Evolutionary conservation across 2,797 vertebrate genomes (phyloP).

Genomic region (Acanthornis magna): DNA sequence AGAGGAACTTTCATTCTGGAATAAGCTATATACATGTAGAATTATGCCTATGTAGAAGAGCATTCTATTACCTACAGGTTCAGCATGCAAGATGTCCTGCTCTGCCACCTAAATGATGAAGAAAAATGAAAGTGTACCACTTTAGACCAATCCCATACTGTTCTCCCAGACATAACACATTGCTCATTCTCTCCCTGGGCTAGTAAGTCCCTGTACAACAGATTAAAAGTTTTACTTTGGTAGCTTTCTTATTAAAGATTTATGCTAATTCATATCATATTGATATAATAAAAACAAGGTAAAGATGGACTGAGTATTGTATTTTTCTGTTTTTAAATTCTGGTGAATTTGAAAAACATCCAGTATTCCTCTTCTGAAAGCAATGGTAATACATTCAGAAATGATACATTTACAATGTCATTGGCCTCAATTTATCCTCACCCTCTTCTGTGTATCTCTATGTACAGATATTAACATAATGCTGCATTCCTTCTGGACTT

Average conservation of each 20-base stretch:
- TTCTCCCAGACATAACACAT: background rate
- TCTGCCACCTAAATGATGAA: background rate
- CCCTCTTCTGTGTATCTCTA: background rate
- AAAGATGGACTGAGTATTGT: background rate
- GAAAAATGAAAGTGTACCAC: background rate
- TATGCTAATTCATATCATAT: background rate
- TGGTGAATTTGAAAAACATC: background rate
- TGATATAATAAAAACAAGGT: background rate
- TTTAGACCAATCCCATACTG: background rate
- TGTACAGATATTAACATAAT: background rate
- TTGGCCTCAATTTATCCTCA: background rate
- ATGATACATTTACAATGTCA: background rate
- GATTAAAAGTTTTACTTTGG: background rate
- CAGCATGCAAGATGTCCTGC: background rate
- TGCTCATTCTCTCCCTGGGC: background rate
- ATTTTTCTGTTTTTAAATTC: background rate
- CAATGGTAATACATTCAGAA: background rate
- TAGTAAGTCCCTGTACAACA: background rate
- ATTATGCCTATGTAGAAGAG: background rate
- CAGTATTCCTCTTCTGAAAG: background rate
- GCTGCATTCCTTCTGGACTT: background rate
- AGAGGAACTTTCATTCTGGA: background rate
- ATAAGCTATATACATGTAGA: background rate
- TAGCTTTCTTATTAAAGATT: constrained; percentile 24
- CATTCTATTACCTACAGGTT: background rate